Conservation (phyloP, 2,888 invertebrate genomes). For the Lycaena phlaeas region DNA sequence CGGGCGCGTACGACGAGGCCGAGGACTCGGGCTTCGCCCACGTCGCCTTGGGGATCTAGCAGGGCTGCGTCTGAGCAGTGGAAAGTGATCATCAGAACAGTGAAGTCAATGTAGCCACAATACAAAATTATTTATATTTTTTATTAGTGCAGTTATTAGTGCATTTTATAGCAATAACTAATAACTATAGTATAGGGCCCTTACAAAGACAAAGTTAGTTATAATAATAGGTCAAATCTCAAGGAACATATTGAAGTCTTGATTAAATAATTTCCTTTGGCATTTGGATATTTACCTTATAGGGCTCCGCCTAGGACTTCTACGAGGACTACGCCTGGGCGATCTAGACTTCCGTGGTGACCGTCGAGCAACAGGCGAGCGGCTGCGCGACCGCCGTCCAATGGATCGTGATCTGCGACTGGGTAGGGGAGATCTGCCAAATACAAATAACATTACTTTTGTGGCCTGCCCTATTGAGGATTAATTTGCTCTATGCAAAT, state of each 20-base stretch:
- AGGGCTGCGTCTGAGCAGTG: conserved; percentile 20
- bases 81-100: no score
- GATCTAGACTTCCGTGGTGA: conserved; percentile 24
- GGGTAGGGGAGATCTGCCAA: conserved; percentile 24
- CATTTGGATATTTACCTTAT: conserved; percentile 37
- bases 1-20: conserved; percentile 22
- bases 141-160: no score
- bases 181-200: no score
- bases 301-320: conserved; percentile 41
- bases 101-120: no score
- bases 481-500: no score
- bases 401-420: conserved; percentile 24
- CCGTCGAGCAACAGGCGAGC: conserved; percentile 25
- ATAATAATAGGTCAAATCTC: no score
- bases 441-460: not conserved
- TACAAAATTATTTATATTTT: no score
- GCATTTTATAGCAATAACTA: no score
- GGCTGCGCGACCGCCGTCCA: conserved; percentile 25
- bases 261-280: no score
- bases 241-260: no score
- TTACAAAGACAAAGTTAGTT: no score
- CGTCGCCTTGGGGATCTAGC: conserved; percentile 21
- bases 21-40: conserved; percentile 17
- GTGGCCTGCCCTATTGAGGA: not conserved
- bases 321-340: conserved; percentile 31